These are phyloP conservation scores for Arrhamphus sclerolepis DNA, from an alignment of 2,797 vertebrate genomes.

Conservation along the genomic window DNA sequence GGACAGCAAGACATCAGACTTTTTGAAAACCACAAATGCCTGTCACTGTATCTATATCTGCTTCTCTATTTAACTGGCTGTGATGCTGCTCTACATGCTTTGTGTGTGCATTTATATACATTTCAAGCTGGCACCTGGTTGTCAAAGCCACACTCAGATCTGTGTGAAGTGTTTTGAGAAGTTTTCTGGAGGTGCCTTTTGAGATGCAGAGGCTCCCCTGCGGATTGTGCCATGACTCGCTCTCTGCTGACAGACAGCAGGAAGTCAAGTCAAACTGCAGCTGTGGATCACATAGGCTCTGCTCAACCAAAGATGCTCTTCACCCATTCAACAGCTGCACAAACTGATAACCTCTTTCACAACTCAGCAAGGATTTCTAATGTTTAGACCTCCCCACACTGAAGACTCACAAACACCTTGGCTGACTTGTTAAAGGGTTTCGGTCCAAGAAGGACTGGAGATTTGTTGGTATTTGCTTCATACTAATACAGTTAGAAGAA, in stretches of 20 bases:
- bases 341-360: conserved; percentile 34
- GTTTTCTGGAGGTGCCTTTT: conserved; percentile 36
- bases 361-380: conserved; percentile 26
- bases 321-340: conserved; percentile 44
- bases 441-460: conserved; percentile 13
- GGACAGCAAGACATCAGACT: conserved; percentile 11
- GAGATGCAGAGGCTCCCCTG: conserved; percentile 39
- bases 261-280: conserved; percentile 28
- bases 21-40: conserved; percentile 27
- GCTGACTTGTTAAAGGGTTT: conserved; percentile 22
- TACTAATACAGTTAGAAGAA: conserved; percentile 19
- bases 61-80: no score
- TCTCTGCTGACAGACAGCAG: conserved; percentile 42
- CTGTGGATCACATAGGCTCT: conserved; percentile 17
- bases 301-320: conserved; percentile 43
- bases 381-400: neutral
- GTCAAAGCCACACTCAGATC: conserved; percentile 42
- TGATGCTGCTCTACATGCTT: conserved; percentile 4
- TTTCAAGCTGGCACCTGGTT: conserved; percentile 36
- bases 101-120: neutral
- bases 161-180: conserved; percentile 21
- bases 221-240: conserved; percentile 28
- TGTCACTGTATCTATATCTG: conserved; percentile 30
- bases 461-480: conserved; percentile 39
- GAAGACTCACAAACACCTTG: conserved; percentile 17